Evolutionary conservation across 2,797 vertebrate species (phyloP), one percentile per base, ranked within the genome.

Genomic region (Brachymystax lenok): DNA sequence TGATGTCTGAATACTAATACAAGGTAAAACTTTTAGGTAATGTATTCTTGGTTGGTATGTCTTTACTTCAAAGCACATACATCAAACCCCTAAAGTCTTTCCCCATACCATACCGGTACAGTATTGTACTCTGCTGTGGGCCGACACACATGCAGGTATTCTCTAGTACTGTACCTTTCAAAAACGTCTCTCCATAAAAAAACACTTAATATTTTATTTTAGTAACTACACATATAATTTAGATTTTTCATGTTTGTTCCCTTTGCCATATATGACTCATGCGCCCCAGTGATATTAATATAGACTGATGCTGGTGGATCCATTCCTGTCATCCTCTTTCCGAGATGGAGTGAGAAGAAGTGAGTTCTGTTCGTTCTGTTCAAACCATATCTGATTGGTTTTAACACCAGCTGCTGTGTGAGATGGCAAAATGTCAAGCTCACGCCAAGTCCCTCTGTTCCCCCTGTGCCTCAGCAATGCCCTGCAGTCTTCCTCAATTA

Each of bases 371-470:
- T 27, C 73, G 64, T 40, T 6, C 72, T 82, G 73, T 84, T 83
- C 80, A 86, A 87, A 75, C 80, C 81, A 74, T 78, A 82, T 92
- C 89, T 88, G 87, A 91, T 91, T 90, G 86, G 87, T 88, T 88
- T 83, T 82, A 89, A 90, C 88, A 89, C 89, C 86, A 91, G 92
- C 90, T 91, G 90, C 82, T 85, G 81, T 84, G 80, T 73, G 86
- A 86, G 82, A 85, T 79, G 84, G 87, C 82, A 78, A 88, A 89
- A 87, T 77, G 77, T 85, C 70, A 73, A 52, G 66, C 78, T 82
- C 33, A 51, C 40, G 79, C 82, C 86, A 92, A 90, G 82, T 84
- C 77, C 56, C 84, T 80, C 80, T n/a, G 79, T 81, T 80, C 76
- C 76, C 79, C 77, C 63, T 77, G 82, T 77, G 79, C 77, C 72